A percentile compares a stretch with the other conserved stretches of the same genome.
These are phyloP conservation scores for Lepidurus couesii DNA, from an alignment of 1,140 invertebrate genomes.

Conservation along the genomic window DNA sequence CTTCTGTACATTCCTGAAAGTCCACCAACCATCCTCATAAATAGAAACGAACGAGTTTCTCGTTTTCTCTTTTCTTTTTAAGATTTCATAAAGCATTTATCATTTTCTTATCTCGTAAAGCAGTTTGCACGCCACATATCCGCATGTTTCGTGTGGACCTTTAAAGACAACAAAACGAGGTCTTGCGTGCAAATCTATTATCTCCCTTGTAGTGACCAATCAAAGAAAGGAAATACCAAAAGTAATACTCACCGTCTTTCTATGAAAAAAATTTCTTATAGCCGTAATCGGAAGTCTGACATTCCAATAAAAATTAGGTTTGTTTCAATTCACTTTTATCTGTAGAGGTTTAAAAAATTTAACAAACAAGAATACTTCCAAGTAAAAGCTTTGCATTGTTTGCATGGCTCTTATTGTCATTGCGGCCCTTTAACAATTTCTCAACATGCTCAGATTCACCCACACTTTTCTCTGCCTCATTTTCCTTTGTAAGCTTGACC, in stretches of 20 bases:
- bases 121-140: too few species aligned
- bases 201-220: conserved; percentile 10
- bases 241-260: neutral
- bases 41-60: neutral
- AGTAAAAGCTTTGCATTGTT: too few species aligned
- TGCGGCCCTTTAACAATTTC: too few species aligned
- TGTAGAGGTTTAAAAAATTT: too few species aligned
- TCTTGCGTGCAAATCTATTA: neutral
- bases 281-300: too few species aligned
- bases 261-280: too few species aligned
- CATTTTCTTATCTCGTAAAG: neutral
- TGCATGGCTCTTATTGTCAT: too few species aligned
- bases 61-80: neutral
- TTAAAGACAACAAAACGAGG: conserved; percentile 6
- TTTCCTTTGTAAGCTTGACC: neutral
- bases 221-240: neutral
- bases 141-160: neutral
- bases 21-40: neutral
- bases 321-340: too few species aligned
- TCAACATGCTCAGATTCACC: too few species aligned
- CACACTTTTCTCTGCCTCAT: too few species aligned
- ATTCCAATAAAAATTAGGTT: too few species aligned
- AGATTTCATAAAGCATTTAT: neutral
- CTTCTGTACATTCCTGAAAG: neutral
- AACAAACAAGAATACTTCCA: too few species aligned